Base-by-base conservation (phyloP, 37 sponge, comb jelly and placozoan genomes). In the Agelas oroides region DNA sequence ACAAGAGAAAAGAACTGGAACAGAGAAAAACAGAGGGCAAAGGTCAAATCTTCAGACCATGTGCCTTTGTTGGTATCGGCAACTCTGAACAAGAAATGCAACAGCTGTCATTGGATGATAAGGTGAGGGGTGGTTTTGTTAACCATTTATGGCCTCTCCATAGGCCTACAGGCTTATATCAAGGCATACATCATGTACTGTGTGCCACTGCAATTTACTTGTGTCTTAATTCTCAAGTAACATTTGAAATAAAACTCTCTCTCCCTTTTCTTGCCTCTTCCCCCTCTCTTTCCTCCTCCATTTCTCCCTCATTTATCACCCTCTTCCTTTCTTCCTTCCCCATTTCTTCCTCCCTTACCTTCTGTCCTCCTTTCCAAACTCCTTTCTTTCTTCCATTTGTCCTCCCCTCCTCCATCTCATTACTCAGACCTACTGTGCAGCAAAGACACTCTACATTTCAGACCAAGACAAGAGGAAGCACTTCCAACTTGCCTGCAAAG, bases 391-490 rank as follows among this genome's bases (percentile, higher is more conserved):
- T n/a, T n/a, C n/a, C n/a, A n/a, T n/a, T n/a, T n/a, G n/a, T n/a
- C n/a, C n/a, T n/a, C n/a, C n/a, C n/a, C n/a, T 61, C 27, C 62
- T 11, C 27, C n/a, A 16, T 16, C 33, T 77, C 62, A 3, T 8
- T 39, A 17, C 27, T 46, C 35, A 90, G 91, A 88, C 83, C 70
- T 95, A 84, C 82, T 88, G 95, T 74, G 92, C 92, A 1, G 97
- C 97, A 35, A 97, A 97, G 65, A 94, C 97, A 1, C 92, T 97
- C 27, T 97, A 85, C 63, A 97, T 97, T 24, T 97, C 97, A 31
- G 97, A 97, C 86, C 85, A 91, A 8, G 97, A 97, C 76, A 97
- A 97, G 77, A 63, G 97, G 52, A 97, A 97, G 73, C 90, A 97
- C 79, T 97, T 97, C 55, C 92, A 97, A 38, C 63, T 97, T 62